A percentile compares a stretch with the other conserved stretches of the same genome.
Conservation (phyloP, 1,140 invertebrate genomes). For the Drosophila miranda region DNA sequence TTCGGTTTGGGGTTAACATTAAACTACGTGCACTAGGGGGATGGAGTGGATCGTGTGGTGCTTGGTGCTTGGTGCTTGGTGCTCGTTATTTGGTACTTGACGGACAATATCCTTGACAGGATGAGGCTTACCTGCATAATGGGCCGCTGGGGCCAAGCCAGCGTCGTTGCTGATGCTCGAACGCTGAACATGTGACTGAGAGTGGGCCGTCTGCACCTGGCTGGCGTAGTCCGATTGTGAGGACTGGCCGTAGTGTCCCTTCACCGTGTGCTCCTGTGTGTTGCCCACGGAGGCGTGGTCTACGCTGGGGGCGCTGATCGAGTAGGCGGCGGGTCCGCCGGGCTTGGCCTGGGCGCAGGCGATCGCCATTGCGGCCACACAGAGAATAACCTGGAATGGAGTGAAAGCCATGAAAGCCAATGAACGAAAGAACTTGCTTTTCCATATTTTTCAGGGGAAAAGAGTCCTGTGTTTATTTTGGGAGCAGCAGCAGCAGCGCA, state of each 20-base stretch:
- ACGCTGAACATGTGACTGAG: constrained; percentile 83
- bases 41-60: constrained; percentile 4
- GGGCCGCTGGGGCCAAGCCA: constrained; percentile 60
- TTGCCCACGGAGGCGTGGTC: constrained; percentile 83
- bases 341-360: constrained; percentile 71
- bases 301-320: constrained; percentile 82
- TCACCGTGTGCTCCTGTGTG: constrained; percentile 84
- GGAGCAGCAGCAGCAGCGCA: neutral
- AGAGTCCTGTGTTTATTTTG: too few relatives aligned
- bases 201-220: constrained; percentile 83
- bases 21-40: constrained; percentile 21
- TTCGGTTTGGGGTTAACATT: constrained; percentile 40
- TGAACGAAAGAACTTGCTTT: neutral
- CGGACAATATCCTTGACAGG: neutral
- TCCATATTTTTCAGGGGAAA: too few relatives aligned
- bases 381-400: constrained; percentile 68
- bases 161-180: constrained; percentile 84
- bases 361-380: constrained; percentile 64
- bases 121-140: constrained; percentile 59
- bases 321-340: constrained; percentile 83
- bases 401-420: neutral
- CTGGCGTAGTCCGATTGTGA: constrained; percentile 83
- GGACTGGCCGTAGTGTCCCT: constrained; percentile 83
- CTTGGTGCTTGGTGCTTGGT: constrained; percentile 13
- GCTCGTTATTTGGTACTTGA: neutral